Evolutionary conservation across 2,888 invertebrate species (phyloP).

Genomic region (Trissoscelio sp.): DNA sequence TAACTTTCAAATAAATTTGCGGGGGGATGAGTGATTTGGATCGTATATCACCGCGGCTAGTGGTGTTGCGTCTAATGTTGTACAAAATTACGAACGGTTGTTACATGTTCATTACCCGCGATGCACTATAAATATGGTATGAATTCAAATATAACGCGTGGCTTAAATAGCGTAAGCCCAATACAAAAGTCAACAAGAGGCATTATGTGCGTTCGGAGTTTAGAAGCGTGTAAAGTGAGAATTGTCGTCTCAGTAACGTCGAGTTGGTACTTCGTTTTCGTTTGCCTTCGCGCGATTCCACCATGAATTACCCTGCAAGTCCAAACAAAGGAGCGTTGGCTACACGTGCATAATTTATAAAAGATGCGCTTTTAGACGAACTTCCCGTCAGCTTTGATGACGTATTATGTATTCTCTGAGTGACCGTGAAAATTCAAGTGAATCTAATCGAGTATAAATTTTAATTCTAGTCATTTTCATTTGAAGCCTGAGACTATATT

Average conservation of each 20-base stretch:
- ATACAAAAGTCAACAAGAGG: constrained; percentile 48
- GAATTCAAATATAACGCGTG: constrained; percentile 48
- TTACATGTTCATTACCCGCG: constrained; percentile 61
- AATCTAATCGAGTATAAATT: not conserved
- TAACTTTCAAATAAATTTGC: constrained; percentile 44
- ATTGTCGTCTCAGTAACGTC: constrained; percentile 38
- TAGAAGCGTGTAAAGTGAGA: constrained; percentile 55
- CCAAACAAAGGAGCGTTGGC: constrained; percentile 43
- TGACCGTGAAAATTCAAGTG: not conserved
- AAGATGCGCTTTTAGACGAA: constrained; percentile 34
- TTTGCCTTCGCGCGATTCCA: constrained; percentile 10
- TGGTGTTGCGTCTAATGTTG: constrained; percentile 37
- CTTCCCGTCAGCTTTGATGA: constrained; percentile 21
- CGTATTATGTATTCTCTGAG: not conserved
- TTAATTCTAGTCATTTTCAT: not conserved
- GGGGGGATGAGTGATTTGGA: constrained; percentile 3
- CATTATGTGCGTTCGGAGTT: constrained; percentile 47
- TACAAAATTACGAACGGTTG: constrained; percentile 54
- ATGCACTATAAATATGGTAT: constrained; percentile 45
- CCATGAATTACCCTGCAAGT: constrained; percentile 35
- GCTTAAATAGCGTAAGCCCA: constrained; percentile 43
- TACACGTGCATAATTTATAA: constrained; percentile 53
- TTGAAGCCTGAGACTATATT: not conserved
- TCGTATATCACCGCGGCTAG: constrained; percentile 31
- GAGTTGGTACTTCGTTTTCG: constrained; percentile 34